Evolutionary conservation across 2,888 invertebrate species (phyloP), one percentile per base, ranked within the genome.

Genomic region (Mantis religiosa): DNA sequence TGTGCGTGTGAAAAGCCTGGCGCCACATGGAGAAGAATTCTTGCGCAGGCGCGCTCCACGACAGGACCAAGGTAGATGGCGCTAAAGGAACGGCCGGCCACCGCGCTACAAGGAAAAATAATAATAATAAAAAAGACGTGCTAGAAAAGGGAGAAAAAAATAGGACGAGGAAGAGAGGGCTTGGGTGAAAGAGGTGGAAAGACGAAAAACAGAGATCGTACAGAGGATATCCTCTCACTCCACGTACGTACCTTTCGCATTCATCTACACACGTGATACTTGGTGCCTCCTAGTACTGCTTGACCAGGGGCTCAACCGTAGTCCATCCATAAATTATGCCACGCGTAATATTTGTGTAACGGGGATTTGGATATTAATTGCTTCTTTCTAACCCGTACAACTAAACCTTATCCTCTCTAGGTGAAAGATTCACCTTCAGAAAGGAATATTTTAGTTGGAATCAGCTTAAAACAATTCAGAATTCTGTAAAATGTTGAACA

Each of bases 281-380:
- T 71, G 71, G 6, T 34, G 8, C 8, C 30, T 30, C 25, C 30
- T 34, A 30, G 28, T 25, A 28, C 34, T 84, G 28, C 84, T n/a
- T 84, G 54, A 4, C 3, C 20, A 71, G 15, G 54, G 54, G 54
- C 28, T 81, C 86, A 86, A 81, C 81, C 54, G 86, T 81, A 86
- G 86, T 25, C 87, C 87, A 82, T 87, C 89, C 89, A 89, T 89
- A 89, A 89, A 89, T 89, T 89, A 89, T 89, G 89, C 89, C 84
- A 84, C 87, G 71, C 87, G 87, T 87, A 87, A 89, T 87, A 89
- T 89, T 87, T 89, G 89, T 84, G 87, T 83, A 85, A 87, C 87
- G 83, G 87, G 89, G 89, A 87, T 87, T 87, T 87, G 89, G 87
- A 87, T 89, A 89, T 89, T 89, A 89, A 89, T 89, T 89, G 89